phyloP scores from a whole-genome alignment of 2,888 invertebrate genomes.

The Alloscopus bannaensis region DNA sequence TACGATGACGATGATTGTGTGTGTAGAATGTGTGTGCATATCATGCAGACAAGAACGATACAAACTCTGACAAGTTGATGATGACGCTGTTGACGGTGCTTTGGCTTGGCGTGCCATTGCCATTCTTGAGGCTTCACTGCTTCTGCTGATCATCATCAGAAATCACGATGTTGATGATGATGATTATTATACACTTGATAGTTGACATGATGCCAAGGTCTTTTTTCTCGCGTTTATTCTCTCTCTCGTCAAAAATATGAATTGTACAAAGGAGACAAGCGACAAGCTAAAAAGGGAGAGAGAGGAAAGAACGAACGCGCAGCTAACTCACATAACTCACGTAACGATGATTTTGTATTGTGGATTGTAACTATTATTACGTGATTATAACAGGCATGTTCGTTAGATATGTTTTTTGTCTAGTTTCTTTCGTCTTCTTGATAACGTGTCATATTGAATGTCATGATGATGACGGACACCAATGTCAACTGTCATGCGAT shows the following conservation, averaged over 20 bases:
- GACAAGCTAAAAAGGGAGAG: conserved; percentile 2
- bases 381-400: not conserved
- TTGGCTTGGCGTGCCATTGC: conserved; percentile 7
- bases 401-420: not conserved
- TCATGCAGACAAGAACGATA: conserved; percentile 12
- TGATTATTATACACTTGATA: conserved; percentile 49
- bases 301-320: not conserved
- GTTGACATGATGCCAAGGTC: conserved; percentile 61
- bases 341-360: conserved; percentile 1
- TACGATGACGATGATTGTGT: not conserved
- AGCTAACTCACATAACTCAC: not conserved
- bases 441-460: conserved; percentile 59
- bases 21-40: too few relatives aligned
- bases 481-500: conserved; percentile 58
- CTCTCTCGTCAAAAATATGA: conserved; percentile 41
- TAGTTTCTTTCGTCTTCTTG: conserved; percentile 8
- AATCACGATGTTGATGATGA: conserved; percentile 41
- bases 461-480: conserved; percentile 56
- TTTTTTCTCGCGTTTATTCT: not conserved
- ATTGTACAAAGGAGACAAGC: conserved; percentile 35
- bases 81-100: conserved; percentile 33
- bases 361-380: conserved; percentile 1
- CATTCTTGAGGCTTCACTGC: conserved; percentile 22
- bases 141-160: conserved; percentile 43
- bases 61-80: conserved; percentile 53